phyloP scores from a whole-genome alignment of 1,140 invertebrate genomes.

The Copidosoma floridanum region DNA sequence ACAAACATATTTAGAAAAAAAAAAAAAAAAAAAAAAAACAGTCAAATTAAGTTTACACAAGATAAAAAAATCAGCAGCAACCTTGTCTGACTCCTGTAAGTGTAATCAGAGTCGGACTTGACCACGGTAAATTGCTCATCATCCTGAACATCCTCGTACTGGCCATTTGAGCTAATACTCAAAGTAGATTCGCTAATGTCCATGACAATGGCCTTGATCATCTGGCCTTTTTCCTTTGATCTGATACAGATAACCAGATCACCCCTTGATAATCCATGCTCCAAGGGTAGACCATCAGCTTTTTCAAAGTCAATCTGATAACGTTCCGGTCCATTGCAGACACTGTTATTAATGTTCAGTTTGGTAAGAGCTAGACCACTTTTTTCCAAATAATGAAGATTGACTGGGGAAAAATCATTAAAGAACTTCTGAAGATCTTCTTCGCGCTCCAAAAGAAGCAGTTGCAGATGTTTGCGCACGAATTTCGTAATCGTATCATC shows the following conservation, averaged over 20 bases:
- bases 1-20: conserved; percentile 4
- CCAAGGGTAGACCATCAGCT: conserved; percentile 30
- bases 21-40: not conserved
- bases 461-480: conserved; percentile 27
- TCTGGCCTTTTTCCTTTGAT: conserved; percentile 29
- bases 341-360: conserved; percentile 31
- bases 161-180: conserved; percentile 31
- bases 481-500: conserved; percentile 35
- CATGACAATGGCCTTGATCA: conserved; percentile 32
- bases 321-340: conserved; percentile 27
- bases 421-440: conserved; percentile 33
- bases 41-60: no score
- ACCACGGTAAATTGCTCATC: conserved; percentile 34
- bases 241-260: conserved; percentile 37
- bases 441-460: conserved; percentile 35
- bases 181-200: conserved; percentile 29
- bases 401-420: conserved; percentile 31
- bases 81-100: conserved; percentile 37
- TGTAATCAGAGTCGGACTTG: conserved; percentile 41
- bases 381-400: conserved; percentile 31
- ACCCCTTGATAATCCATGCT: conserved; percentile 31
- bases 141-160: conserved; percentile 33
- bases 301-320: conserved; percentile 35
- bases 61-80: conserved; percentile 12
- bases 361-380: conserved; percentile 37